phyloP scores from a whole-genome alignment of 2,113 vertebrate genomes.

The Chinchilla lanigera region DNA sequence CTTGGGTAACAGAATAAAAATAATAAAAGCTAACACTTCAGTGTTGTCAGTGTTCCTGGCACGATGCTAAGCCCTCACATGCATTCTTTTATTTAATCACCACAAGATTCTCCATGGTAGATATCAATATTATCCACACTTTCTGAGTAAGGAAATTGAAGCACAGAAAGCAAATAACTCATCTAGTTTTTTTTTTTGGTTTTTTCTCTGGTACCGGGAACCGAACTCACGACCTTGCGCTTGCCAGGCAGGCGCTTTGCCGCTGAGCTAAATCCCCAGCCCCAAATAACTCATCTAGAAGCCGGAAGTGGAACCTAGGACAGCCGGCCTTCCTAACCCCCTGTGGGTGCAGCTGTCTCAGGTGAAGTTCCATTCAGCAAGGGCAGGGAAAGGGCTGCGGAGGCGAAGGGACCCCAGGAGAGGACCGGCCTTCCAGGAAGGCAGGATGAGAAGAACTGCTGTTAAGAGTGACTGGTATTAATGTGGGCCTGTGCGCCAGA shows the following conservation, averaged over 20 bases:
- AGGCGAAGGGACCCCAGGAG: not conserved
- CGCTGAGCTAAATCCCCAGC: too few species aligned
- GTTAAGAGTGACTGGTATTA: not conserved
- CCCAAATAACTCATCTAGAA: not conserved
- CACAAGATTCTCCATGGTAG: not conserved
- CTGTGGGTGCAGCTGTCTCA: not conserved
- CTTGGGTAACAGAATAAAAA: not conserved
- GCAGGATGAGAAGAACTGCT: not conserved
- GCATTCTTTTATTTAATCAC: not conserved
- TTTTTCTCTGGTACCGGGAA: too few species aligned
- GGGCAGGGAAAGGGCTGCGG: not conserved
- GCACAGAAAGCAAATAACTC: not conserved
- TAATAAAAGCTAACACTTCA: not conserved
- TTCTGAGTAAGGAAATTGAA: constrained; percentile 5
- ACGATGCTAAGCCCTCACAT: not conserved
- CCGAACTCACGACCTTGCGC: too few species aligned
- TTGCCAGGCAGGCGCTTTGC: too few species aligned
- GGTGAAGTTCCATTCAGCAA: not conserved
- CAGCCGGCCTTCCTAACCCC: not conserved
- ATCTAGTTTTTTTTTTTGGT: too few species aligned
- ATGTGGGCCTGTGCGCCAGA: not conserved
- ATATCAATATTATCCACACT: not conserved
- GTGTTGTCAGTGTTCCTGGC: not conserved
- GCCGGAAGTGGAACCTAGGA: not conserved
- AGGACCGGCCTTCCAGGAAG: not conserved